Evolutionary conservation across 1,140 invertebrate species (phyloP), one percentile per base, ranked within the genome.

Genomic region (Pararge aegeria): DNA sequence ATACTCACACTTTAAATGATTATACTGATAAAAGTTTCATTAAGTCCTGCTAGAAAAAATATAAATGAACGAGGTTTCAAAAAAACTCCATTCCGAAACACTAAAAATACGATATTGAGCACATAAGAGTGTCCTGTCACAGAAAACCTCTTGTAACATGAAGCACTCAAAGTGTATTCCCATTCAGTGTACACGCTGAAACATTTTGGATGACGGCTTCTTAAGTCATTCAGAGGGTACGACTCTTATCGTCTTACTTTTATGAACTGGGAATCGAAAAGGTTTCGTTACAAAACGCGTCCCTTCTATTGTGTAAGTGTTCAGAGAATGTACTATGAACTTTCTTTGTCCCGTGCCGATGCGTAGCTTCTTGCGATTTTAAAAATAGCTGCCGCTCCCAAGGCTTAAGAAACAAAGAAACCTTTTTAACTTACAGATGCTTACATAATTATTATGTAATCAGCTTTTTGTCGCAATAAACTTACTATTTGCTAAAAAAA

Each of bases 231-330:
- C 80, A 68, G 58, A 75, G 64, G 63, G 68, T 66, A 40, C 38
- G 76, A 68, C 76, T 81, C 78, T 81, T 81, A 79, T 84, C 81
- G 76, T 70, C 70, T 80, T 80, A 78, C 73, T 80, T 78, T 82
- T 76, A 80, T 79, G 68, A 66, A 73, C 63, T 84, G 73, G 62
- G 76, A 80, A 84, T 84, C 77, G 75, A 80, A 77, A 75, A 78
- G 75, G 70, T 76, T 78, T 58, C 48, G 18, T 16, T 18, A 40
- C 38, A 40, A 40, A 6, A 40, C 13, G 38, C 16, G 38, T 40
- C 38, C 38, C 30, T 37, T 40, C 51, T 9, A 21, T 74, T 46
- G 10, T 15, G 16, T 19, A 30, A 44, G 9, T 55, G 21, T 16
- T 42, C 18, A 21, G 15, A 18, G 38, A 16, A 40, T 40, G 38